Base-by-base conservation (phyloP, 1,140 invertebrate species). In the Ganaspis sp. region DNA sequence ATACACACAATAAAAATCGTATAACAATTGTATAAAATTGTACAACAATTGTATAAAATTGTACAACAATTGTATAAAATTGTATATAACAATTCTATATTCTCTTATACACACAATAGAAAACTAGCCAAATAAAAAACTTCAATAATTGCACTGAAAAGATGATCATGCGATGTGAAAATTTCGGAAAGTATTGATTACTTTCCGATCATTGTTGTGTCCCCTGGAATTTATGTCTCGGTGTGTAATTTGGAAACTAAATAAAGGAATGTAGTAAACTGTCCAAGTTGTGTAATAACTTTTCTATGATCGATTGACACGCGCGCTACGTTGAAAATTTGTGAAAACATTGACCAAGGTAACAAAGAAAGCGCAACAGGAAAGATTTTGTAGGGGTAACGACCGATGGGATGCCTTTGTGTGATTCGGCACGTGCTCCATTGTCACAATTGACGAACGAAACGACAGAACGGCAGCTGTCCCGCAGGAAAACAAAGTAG, bases 401-500 rank as follows among this genome's bases (percentile, higher is more conserved):
- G 58, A 64, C 58, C 58, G 58, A 64, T 64, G 58, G 23, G 58
- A 49, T 64, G 58, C 58, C 58, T 64, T 64, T 64, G 58, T 64
- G 54, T 64, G 58, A 64, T 64, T 64, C 58, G 58, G 58, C 58
- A 64, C 58, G 58, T 64, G 58, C 58, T 64, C 58, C 23, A 29
- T 64, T 64, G 58, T 64, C 11, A 64, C 21, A 64, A 64, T 64
- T 64, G 58, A 64, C 58, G 58, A 64, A 64, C 23, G 58, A 29
- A 64, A 26, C 26, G 58, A 64, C 58, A 64, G 58, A 34, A 12
- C 23, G 23, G 58, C 58, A 64, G 58, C 58, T 64, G 58, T 64
- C 58, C 58, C 58, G 23, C 58, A 64, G 58, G 58, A 64, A 64
- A 64, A 64, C 58, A 64, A 64, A 64, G 58, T 64, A 64, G 58